Conservation (phyloP, 2,888 invertebrate genomes). For the Netelia virgata region DNA sequence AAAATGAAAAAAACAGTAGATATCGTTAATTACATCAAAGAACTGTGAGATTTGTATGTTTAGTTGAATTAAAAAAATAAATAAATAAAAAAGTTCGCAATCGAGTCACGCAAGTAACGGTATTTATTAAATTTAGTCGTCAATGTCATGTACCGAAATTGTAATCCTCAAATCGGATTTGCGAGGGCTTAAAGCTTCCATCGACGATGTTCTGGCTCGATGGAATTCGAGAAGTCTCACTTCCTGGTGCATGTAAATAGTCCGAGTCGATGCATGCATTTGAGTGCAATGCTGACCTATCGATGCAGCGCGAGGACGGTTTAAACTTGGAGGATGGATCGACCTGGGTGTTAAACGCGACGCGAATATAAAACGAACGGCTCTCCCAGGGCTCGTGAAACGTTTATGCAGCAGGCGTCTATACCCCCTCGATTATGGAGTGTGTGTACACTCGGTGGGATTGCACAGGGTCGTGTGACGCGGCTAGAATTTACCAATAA, state of each 20-base stretch:
- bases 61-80: no score
- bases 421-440: conserved; percentile 34
- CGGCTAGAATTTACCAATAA: neutral
- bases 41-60: no score
- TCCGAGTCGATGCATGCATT: conserved; percentile 16
- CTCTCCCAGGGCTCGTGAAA: conserved; percentile 40
- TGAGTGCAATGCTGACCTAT: conserved; percentile 54
- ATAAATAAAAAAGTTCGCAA: no score
- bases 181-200: neutral
- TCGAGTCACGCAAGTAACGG: no score
- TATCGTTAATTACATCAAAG: no score
- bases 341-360: conserved; percentile 63
- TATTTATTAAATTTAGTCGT: no score
- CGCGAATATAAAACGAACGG: conserved; percentile 57
- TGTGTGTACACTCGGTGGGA: conserved; percentile 1
- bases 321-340: conserved; percentile 53
- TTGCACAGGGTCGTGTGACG: conserved; percentile 33
- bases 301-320: conserved; percentile 53
- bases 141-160: no score
- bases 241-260: conserved; percentile 17
- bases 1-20: no score
- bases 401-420: conserved; percentile 40
- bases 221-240: conserved; percentile 31
- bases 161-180: no score
- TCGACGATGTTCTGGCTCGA: neutral